A percentile compares a stretch with the other conserved stretches of the same genome.
Conservation (phyloP, 2,888 invertebrate genomes). For the Acanthosoma haemorrhoidale region DNA sequence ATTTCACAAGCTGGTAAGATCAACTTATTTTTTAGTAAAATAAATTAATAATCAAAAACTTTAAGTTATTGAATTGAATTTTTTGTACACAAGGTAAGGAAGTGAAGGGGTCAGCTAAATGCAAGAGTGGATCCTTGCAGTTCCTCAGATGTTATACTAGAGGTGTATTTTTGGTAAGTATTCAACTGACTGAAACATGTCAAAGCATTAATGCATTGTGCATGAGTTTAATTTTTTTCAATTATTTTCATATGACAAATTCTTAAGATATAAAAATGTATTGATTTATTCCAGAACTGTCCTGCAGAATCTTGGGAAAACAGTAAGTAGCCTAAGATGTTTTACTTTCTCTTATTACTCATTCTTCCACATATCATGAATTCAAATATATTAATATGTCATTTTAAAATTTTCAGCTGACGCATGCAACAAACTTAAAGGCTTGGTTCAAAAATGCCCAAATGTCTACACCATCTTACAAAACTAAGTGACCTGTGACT, state of each 20-base stretch:
- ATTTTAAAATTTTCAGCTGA: not conserved
- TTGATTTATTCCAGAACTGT: not conserved
- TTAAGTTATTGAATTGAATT: not conserved
- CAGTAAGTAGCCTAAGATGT: not conserved
- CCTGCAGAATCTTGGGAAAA: conserved; percentile 1
- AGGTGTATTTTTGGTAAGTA: not conserved
- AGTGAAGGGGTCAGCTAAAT: not conserved
- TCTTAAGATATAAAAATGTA: not conserved
- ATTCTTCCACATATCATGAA: not conserved
- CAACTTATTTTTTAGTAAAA: no score
- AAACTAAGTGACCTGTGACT: not conserved
- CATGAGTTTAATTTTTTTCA: not conserved
- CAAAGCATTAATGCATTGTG: no score
- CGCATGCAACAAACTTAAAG: not conserved
- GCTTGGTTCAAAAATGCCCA: not conserved
- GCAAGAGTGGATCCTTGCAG: not conserved
- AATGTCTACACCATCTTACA: not conserved
- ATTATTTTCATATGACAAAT: not conserved
- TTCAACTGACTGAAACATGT: not conserved
- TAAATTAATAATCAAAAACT: not conserved
- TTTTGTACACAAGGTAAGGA: not conserved
- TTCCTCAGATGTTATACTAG: conserved; percentile 1
- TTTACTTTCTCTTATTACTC: not conserved
- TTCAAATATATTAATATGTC: not conserved
- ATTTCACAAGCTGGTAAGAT: not conserved